These are phyloP conservation scores for Caenorhabditis sp. DNA, from an alignment of 2,888 invertebrate species.

Conservation along the genomic window DNA sequence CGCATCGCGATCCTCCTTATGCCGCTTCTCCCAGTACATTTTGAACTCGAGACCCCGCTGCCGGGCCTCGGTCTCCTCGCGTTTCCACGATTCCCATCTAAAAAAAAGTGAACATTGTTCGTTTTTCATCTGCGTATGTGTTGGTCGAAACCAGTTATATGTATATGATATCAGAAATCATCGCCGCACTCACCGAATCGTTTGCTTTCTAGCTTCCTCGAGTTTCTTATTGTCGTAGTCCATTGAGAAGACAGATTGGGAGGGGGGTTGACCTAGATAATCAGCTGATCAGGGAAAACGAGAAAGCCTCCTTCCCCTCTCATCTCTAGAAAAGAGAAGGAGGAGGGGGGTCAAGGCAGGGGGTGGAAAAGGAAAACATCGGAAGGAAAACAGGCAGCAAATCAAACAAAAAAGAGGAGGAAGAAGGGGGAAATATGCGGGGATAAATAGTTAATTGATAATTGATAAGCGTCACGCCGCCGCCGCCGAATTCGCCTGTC, in stretches of 20 bases:
- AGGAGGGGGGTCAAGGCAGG: constrained; percentile 18
- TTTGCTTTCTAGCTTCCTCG: constrained; percentile 63
- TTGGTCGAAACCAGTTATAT: constrained; percentile 13
- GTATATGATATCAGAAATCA: constrained; percentile 33
- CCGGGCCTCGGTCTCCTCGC: constrained; percentile 64
- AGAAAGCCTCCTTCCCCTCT: no score
- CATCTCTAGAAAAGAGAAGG: no score
- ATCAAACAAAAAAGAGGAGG: constrained; percentile 35
- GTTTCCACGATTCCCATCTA: constrained; percentile 67
- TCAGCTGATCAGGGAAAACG: constrained; percentile 51
- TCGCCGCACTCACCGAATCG: constrained; percentile 60
- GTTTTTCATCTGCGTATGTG: constrained; percentile 10
- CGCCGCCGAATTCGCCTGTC: no score
- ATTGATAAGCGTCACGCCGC: no score
- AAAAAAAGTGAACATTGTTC: constrained; percentile 18
- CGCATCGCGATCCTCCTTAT: constrained; percentile 65
- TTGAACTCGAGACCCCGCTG: constrained; percentile 65
- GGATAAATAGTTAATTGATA: constrained; percentile 37
- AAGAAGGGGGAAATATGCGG: constrained; percentile 28
- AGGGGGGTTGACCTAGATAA: constrained; percentile 29
- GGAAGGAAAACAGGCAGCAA: no score
- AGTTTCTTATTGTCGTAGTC: constrained; percentile 66
- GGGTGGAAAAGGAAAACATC: no score
- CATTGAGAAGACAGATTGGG: constrained; percentile 33
- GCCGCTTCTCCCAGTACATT: constrained; percentile 69